Conservation (phyloP, 2,113 vertebrate genomes). For the Amblyornis subalaris region DNA sequence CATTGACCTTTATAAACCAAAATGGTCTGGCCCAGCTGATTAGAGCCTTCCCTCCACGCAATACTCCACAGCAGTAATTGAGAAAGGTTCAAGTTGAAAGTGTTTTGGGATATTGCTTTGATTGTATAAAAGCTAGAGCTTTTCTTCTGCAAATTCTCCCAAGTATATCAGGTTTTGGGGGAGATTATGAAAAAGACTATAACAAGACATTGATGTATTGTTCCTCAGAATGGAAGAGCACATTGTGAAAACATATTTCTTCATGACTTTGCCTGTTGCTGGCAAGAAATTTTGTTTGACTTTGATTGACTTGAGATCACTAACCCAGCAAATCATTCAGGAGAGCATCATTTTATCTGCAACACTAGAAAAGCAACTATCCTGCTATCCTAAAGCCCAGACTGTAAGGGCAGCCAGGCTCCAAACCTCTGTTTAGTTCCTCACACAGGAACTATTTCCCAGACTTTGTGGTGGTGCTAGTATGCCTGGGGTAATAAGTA, state of each 20-base stretch:
- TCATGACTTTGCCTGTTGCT: background rate
- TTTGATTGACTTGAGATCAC: background rate
- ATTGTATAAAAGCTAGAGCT: background rate
- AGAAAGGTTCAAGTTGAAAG: background rate
- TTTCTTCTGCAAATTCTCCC: background rate
- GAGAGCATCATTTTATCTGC: background rate
- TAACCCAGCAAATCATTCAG: background rate
- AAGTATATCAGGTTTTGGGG: background rate
- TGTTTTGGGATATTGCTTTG: background rate
- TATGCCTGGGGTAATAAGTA: background rate
- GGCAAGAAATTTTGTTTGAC: background rate
- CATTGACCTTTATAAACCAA: slow-evolving; percentile 28
- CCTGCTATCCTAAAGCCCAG: background rate
- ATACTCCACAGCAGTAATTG: background rate
- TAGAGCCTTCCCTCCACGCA: background rate
- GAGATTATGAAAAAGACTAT: background rate
- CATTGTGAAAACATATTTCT: background rate
- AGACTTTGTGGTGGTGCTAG: background rate
- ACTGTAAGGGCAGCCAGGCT: background rate
- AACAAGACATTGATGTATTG: background rate
- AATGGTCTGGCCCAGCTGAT: slow-evolving; percentile 7
- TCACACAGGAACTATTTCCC: background rate
- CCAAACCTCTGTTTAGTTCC: background rate
- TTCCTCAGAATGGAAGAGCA: background rate
- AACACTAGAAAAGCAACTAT: background rate